phyloP scores from a whole-genome alignment of 2,113 vertebrate genomes.

The Antennarius striatus region DNA sequence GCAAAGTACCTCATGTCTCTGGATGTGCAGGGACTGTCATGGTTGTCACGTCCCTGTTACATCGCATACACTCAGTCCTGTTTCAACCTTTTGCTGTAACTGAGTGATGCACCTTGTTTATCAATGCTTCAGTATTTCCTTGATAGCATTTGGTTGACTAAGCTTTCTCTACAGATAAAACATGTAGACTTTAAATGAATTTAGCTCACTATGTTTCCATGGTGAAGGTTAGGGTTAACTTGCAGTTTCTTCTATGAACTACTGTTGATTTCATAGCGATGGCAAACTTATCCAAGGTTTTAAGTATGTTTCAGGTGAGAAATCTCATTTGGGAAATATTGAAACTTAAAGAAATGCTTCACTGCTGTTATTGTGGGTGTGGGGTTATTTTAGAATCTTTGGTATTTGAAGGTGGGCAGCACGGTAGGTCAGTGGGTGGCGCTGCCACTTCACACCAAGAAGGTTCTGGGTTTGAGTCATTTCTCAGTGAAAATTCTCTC shows the following conservation, averaged over 20 bases:
- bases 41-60: too few relatives aligned
- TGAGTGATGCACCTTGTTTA: slow-evolving; percentile 1
- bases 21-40: too few relatives aligned
- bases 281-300: background rate
- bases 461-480: too few relatives aligned
- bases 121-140: background rate
- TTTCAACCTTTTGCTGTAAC: too few relatives aligned
- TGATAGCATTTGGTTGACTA: background rate
- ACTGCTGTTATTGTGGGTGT: background rate
- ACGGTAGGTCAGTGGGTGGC: too few relatives aligned
- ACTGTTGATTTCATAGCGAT: background rate
- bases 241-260: background rate
- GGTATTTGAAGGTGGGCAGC: too few relatives aligned
- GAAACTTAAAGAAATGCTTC: slow-evolving; percentile 18
- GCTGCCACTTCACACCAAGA: too few relatives aligned
- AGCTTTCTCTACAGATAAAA: background rate
- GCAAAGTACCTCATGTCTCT: too few relatives aligned
- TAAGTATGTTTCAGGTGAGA: background rate
- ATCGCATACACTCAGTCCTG: too few relatives aligned
- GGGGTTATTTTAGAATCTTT: too few relatives aligned
- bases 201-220: background rate
- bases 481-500: too few relatives aligned
- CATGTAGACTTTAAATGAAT: too few relatives aligned
- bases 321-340: background rate
- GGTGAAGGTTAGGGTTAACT: background rate